Evolutionary conservation across 2,888 invertebrate species (phyloP), one percentile per base, ranked within the genome.

Genomic region (Ametastegia equiseti): DNA sequence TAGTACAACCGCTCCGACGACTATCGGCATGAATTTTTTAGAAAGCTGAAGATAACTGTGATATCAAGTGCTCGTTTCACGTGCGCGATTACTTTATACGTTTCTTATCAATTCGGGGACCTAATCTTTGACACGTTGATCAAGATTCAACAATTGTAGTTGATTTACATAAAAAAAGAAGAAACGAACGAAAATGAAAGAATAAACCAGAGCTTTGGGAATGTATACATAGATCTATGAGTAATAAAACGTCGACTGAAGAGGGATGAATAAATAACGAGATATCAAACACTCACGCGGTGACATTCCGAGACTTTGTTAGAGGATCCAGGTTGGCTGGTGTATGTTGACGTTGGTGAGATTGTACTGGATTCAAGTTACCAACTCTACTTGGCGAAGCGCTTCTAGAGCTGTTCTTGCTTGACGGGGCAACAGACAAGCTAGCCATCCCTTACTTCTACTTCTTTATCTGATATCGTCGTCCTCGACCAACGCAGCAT

Each of bases 381-480:
- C 86, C 88, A 83, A 86, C 87, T 87, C 91, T 88, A 84, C 85
- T 91, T 36, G 91, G 91, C 81, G 91, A 91, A 83, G 90, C 84
- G 84, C 91, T 91, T 63, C 91, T 89, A 6, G 91, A 91, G 86
- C 90, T 90, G 86, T 87, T 90, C 82, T 90, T 91, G 86, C 90
- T 91, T 84, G 91, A 90, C 47, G 90, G 82, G 78, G 87, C 86
- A 77, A 91, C 89, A 83, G 89, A 90, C 91, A 91, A 88, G 87
- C 88, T 91, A 89, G 90, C 91, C 91, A 91, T 91, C 86, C 89
- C 90, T 87, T 86, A 83, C 83, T 84, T 80, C 82, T 87, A 19
- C 7, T 7, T 15, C 15, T 7, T 7, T n/a, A 27, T 19, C 3
- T 0, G 9, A 39, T 39, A 47, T 42, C n/a, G 15, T n/a, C 7